A percentile compares a stretch with the other conserved stretches of the same genome.
phyloP scores from a whole-genome alignment of 2,113 vertebrate genomes.

The Indri indri region DNA sequence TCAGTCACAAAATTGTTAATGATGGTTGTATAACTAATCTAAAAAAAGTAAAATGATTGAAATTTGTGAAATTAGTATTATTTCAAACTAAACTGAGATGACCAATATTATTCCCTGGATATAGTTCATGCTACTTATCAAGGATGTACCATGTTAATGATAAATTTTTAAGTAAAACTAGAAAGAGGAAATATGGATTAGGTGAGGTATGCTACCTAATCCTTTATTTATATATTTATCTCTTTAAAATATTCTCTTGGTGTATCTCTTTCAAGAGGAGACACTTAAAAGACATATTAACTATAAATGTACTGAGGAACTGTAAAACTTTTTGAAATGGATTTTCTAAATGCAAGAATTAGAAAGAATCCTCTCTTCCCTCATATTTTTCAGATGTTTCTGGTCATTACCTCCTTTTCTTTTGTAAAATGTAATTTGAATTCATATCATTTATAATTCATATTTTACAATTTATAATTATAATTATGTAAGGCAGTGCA shows the following conservation, averaged over 20 bases:
- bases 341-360: neutral
- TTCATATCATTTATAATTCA: neutral
- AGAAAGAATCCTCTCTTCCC: accelerated
- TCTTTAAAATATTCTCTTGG: neutral
- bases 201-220: neutral
- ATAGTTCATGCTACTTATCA: neutral
- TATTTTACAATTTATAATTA: neutral
- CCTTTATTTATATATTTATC: neutral
- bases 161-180: neutral
- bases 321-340: neutral
- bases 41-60: neutral
- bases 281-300: neutral
- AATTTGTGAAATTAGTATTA: neutral
- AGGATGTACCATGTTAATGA: neutral
- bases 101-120: neutral
- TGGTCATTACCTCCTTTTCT: neutral
- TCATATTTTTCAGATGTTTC: neutral
- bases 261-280: neutral
- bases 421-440: neutral
- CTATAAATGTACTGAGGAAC: neutral
- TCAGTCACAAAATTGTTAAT: neutral
- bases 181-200: neutral
- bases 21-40: neutral
- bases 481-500: neutral
- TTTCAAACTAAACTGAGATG: neutral